Percentiles rank a stretch among this genome's conserved stretches.
Evolutionary conservation across 1,140 invertebrate genomes (phyloP).

Genomic region (Bicyclus anynana): DNA sequence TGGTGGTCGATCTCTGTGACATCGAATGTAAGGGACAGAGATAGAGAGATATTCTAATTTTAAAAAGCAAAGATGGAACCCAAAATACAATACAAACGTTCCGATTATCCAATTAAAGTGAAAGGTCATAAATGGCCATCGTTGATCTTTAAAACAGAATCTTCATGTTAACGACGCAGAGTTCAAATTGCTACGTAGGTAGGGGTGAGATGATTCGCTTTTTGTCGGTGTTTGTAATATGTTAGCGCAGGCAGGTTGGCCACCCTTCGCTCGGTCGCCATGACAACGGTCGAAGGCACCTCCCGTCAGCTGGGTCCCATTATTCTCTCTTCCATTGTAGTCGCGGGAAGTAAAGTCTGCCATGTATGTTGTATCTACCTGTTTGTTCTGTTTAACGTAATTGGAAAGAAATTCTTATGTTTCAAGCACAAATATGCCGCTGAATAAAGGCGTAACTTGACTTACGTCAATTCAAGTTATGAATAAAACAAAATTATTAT

Average conservation of each 20-base stretch:
- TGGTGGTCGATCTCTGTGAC: slow-evolving; percentile 32
- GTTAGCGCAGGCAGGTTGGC: slow-evolving; percentile 66
- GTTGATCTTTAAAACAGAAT: slow-evolving; percentile 45
- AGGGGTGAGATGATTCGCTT: slow-evolving; percentile 43
- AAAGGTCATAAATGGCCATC: slow-evolving; percentile 51
- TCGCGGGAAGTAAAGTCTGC: slow-evolving; percentile 40
- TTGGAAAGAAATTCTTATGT: neutral
- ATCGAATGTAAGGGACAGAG: slow-evolving; percentile 36
- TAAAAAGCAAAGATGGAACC: slow-evolving; percentile 76
- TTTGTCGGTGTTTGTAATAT: slow-evolving; percentile 52
- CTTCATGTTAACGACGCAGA: slow-evolving; percentile 43
- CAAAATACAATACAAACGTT: slow-evolving; percentile 68
- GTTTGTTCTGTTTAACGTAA: slow-evolving; percentile 20
- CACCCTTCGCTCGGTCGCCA: slow-evolving; percentile 67
- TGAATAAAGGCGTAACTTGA: neutral
- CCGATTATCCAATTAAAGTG: slow-evolving; percentile 50
- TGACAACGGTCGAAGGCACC: slow-evolving; percentile 68
- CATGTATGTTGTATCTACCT: slow-evolving; percentile 27
- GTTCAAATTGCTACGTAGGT: slow-evolving; percentile 46
- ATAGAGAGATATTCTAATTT: slow-evolving; percentile 64
- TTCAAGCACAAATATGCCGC: neutral
- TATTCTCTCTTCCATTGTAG: slow-evolving; percentile 64
- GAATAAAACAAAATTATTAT: neutral
- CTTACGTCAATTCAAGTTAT: neutral
- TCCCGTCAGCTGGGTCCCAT: slow-evolving; percentile 74